Base-by-base conservation (phyloP, 2,888 invertebrate species). In the Chorisops tibialis region DNA sequence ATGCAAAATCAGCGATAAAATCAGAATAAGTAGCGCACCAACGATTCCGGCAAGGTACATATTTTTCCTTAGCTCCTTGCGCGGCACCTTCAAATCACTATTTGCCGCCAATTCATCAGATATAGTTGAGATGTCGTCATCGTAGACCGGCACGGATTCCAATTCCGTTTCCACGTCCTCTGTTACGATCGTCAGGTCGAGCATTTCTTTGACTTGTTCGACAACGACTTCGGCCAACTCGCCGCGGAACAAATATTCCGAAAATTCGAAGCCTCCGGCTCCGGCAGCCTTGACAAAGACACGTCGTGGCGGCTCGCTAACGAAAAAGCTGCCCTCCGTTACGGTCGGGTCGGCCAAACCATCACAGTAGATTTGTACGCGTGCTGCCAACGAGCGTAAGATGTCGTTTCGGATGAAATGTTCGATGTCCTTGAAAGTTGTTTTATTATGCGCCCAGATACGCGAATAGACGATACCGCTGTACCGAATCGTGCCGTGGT, bases 361-460 rank as follows among this genome's bases (percentile, higher is more conserved):
- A 78, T 95, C 95, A 82, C 93, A 94, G 73, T 95, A 92, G 83
- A 96, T 89, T 70, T 93, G 93, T 72, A 95, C 85, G 65, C 96
- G 82, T 11, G 93, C 87, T 11, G 88, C 85, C 62, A 96, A 79
- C 59, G 95, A 95, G 63, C 95, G 82, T 66, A 94, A 81, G 21
- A 95, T 85, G 73, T 96, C 96, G 73, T 89, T 86, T 71, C 88
- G 88, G 11, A 96, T 81, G 19, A 90, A 89, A 67, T 79, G 77
- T 21, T 86, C 83, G 1, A 89, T 89, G 72, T 90, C 89, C 50
- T 80, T 80, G 24, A 93, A 83, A 2, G 87, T 87, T 3, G 88
- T 86, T 72, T 88, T 88, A 11, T 87, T 85, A 73, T 88, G 87
- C 68, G 93, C 82, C 78, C 88, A 93, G n/a, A 92, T 85, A 72